These are phyloP conservation scores for Apistogramma diplotaenia DNA, from an alignment of 2,113 vertebrate species.

Conservation along the genomic window DNA sequence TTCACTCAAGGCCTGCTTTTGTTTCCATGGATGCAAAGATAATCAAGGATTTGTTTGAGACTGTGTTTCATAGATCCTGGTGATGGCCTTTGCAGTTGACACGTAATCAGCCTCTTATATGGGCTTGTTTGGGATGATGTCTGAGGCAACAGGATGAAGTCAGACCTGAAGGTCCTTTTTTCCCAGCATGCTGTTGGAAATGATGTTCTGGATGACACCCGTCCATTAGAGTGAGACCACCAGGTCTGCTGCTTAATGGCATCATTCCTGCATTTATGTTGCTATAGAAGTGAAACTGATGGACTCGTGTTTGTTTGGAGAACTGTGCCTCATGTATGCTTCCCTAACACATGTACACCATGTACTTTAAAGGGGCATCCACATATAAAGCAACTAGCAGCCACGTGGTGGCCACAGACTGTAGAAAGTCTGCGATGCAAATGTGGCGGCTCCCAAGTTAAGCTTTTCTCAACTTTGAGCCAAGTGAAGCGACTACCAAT, in stretches of 20 bases:
- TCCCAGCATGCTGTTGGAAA: background rate
- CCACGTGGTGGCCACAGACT: background rate
- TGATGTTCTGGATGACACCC: background rate
- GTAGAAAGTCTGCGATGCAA: background rate
- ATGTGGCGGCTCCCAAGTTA: background rate
- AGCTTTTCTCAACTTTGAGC: background rate
- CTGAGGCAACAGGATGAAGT: background rate
- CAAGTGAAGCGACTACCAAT: background rate
- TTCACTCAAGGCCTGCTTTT: constrained; percentile 2
- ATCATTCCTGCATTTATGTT: background rate
- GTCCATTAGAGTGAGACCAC: background rate
- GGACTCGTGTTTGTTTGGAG: background rate
- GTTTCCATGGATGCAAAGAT: constrained; percentile 33
- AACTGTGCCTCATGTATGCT: background rate
- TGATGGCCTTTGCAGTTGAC: background rate
- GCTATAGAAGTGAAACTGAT: background rate
- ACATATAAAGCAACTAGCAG: background rate
- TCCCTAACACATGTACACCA: background rate
- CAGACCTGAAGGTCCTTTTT: background rate
- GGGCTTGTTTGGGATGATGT: background rate
- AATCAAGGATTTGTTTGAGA: constrained; percentile 17
- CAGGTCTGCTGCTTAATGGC: background rate
- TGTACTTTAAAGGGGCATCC: background rate
- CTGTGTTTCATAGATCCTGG: constrained; percentile 1
- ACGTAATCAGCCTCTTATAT: background rate